A percentile compares a stretch with the other conserved stretches of the same genome.
Evolutionary conservation across 2,797 vertebrate genomes (phyloP).

Genomic region (Protonibea diacanthus): DNA sequence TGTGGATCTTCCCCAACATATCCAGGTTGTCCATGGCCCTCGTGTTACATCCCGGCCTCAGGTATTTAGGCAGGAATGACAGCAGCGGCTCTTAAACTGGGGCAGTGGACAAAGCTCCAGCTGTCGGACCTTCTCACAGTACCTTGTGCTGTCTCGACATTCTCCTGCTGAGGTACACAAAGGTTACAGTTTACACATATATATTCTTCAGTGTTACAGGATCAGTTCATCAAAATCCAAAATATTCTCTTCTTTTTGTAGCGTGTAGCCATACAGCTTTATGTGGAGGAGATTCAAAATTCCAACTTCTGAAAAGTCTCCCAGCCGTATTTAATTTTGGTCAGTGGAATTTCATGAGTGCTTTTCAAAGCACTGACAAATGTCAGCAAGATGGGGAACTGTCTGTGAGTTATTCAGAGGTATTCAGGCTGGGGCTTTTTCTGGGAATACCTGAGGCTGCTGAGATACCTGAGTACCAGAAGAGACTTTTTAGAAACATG

Average conservation of each 20-base stretch:
- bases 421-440: background rate
- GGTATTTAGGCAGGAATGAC: slow-evolving; percentile 91
- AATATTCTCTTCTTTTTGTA: background rate
- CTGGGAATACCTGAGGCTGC: slow-evolving; percentile 4
- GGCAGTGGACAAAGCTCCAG: slow-evolving; percentile 94
- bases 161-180: slow-evolving; percentile 83
- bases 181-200: background rate
- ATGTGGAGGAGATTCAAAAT: background rate
- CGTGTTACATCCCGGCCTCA: slow-evolving; percentile 74
- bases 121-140: slow-evolving; percentile 96
- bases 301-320: background rate
- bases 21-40: slow-evolving; percentile 37
- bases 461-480: background rate
- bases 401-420: background rate
- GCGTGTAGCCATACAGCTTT: background rate
- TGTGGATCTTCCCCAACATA: slow-evolving; percentile 41
- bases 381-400: background rate
- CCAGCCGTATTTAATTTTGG: background rate
- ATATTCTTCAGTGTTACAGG: background rate
- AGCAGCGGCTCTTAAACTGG: slow-evolving; percentile 95
- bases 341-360: background rate
- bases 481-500: background rate
- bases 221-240: background rate
- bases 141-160: slow-evolving; percentile 95
- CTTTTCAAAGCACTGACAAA: background rate